Evolutionary conservation across 2,888 invertebrate species (phyloP).

Genomic region (Drosophila fungiperda): DNA sequence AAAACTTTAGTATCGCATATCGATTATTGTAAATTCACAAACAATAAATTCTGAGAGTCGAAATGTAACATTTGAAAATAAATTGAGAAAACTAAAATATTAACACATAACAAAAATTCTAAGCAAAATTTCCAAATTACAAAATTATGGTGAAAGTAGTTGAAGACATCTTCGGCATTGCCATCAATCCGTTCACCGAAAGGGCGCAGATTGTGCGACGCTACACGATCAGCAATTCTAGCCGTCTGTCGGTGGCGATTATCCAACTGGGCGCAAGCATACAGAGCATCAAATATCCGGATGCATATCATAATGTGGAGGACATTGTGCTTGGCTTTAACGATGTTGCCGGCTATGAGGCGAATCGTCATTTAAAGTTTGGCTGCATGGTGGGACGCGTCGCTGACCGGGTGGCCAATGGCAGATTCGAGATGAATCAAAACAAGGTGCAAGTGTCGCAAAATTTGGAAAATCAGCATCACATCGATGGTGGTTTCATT

Average conservation of each 20-base stretch:
- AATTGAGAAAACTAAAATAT: not conserved
- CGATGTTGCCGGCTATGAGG: slow-evolving; percentile 89
- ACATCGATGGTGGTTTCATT: slow-evolving; percentile 92
- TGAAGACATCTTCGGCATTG: slow-evolving; percentile 82
- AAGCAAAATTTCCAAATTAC: slow-evolving; percentile 9
- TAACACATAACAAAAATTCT: not conserved
- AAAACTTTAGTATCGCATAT: too few species aligned
- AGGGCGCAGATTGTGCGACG: slow-evolving; percentile 71
- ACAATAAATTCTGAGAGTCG: not conserved
- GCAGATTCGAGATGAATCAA: slow-evolving; percentile 89
- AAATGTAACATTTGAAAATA: not conserved
- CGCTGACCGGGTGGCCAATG: slow-evolving; percentile 92
- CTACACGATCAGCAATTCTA: slow-evolving; percentile 79
- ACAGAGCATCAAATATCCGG: slow-evolving; percentile 90
- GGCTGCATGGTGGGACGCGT: slow-evolving; percentile 95
- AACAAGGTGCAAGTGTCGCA: slow-evolving; percentile 88
- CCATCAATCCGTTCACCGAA: slow-evolving; percentile 76
- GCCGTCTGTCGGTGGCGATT: slow-evolving; percentile 71
- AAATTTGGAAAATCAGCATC: slow-evolving; percentile 89
- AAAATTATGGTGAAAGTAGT: slow-evolving; percentile 72
- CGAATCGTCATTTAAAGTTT: slow-evolving; percentile 90
- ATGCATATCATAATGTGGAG: slow-evolving; percentile 89
- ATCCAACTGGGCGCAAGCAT: slow-evolving; percentile 94
- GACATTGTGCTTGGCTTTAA: slow-evolving; percentile 94
- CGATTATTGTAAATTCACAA: too few species aligned